A percentile compares a stretch with the other conserved stretches of the same genome.
Evolutionary conservation across 1,140 invertebrate species (phyloP).

Genomic region (Sitophilus oryzae): DNA sequence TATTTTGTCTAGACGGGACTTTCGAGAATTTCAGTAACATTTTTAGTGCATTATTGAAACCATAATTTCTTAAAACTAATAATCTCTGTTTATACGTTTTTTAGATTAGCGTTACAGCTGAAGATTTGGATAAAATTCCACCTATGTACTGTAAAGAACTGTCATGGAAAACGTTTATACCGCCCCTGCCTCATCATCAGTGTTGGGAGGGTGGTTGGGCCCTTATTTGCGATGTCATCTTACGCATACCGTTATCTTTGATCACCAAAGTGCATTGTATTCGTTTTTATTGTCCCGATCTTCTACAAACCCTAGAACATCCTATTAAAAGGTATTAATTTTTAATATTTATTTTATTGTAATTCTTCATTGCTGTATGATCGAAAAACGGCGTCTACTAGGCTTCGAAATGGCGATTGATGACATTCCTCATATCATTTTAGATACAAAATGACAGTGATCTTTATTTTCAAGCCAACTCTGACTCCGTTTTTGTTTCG

Average conservation of each 20-base stretch:
- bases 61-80: too few relatives aligned
- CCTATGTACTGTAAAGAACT: slow-evolving; percentile 50
- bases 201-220: slow-evolving; percentile 65
- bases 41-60: too few relatives aligned
- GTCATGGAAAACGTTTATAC: slow-evolving; percentile 70
- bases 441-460: too few relatives aligned
- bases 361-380: too few relatives aligned
- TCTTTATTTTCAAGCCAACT: too few relatives aligned
- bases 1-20: too few relatives aligned
- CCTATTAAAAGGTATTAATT: slow-evolving; percentile 59
- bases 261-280: slow-evolving; percentile 64
- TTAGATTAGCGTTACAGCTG: slow-evolving; percentile 22
- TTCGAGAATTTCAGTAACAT: too few relatives aligned
- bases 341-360: too few relatives aligned
- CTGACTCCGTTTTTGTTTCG: too few relatives aligned
- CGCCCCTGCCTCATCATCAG: slow-evolving; percentile 57
- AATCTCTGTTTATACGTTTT: not conserved
- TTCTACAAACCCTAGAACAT: slow-evolving; percentile 59
- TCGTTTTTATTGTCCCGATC: slow-evolving; percentile 51
- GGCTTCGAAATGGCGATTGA: too few relatives aligned
- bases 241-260: slow-evolving; percentile 65
- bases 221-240: slow-evolving; percentile 65
- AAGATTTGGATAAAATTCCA: slow-evolving; percentile 42
- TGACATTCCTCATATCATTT: too few relatives aligned
- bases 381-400: too few relatives aligned